phyloP scores from a whole-genome alignment of 2,888 invertebrate species.

The Augochlorella aurata region DNA sequence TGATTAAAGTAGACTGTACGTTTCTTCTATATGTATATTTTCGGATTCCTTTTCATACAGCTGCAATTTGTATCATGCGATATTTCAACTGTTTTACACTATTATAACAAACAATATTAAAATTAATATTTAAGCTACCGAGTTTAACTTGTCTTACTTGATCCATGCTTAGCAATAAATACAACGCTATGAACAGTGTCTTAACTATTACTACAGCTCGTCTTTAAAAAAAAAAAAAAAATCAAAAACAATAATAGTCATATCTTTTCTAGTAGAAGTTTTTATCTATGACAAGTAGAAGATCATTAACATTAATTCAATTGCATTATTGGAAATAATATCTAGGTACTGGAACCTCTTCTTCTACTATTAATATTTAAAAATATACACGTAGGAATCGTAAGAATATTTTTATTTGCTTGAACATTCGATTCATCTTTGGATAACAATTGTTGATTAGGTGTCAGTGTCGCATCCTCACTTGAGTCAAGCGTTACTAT shows the following conservation, averaged over 20 bases:
- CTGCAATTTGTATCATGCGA: constrained; percentile 12
- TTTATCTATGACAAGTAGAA: too few species aligned
- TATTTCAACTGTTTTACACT: constrained; percentile 17
- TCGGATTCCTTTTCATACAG: background rate
- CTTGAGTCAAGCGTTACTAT: constrained; percentile 85
- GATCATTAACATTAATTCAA: background rate
- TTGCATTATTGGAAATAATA: background rate
- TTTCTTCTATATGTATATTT: constrained; percentile 8
- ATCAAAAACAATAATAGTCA: background rate
- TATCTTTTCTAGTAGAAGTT: background rate
- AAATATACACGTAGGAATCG: constrained; percentile 23
- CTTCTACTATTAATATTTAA: background rate
- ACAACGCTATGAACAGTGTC: constrained; percentile 11
- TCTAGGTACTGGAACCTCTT: background rate
- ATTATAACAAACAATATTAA: constrained; percentile 26
- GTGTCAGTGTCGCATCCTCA: constrained; percentile 85
- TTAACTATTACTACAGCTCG: constrained; percentile 3
- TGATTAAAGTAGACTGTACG: constrained; percentile 33
- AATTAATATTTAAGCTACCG: constrained; percentile 6
- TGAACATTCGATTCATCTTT: constrained; percentile 11
- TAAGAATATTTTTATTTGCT: constrained; percentile 27
- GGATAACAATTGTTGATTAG: constrained; percentile 77
- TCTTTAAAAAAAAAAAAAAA: background rate
- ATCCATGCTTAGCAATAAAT: constrained; percentile 35
- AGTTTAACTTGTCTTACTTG: constrained; percentile 10